Base-by-base conservation (phyloP, 2,888 invertebrate species). In the Cenopis cana region DNA sequence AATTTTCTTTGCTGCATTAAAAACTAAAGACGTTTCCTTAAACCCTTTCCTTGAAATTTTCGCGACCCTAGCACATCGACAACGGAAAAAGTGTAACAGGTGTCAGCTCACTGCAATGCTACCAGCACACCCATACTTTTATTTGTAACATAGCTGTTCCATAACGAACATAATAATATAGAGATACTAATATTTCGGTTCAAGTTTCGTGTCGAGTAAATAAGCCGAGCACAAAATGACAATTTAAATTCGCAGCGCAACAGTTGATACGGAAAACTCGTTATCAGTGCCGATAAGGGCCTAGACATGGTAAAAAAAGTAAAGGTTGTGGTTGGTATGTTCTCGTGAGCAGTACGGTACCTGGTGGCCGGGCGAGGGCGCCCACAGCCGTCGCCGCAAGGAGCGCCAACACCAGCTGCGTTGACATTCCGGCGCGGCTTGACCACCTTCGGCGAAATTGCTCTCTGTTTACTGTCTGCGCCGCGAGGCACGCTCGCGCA, bases 401-500 rank as follows among this genome's bases (percentile, higher is more conserved):
- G 60, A 87, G 68, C 12, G 73, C 72, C 73, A 88, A 72, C 67
- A 81, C 78, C 73, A 80, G 74, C 73, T 86, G 75, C 81, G 85
- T 82, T 75, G 86, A 82, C 91, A 90, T 91, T 80, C 78, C 79
- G 82, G 57, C 57, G 62, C 73, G 69, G 73, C 76, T 75, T 74
- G 73, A 72, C 68, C 55, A 78, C 79, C 74, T 78, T 72, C 78
- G 76, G 77, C 77, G 77, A 76, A 77, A 77, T 77, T 76, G 78
- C 75, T 78, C 79, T 82, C 79, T 88, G 88, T 88, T 86, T 87
- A 88, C 86, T 81, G 82, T 75, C 76, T 77, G 74, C 75, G 71
- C 67, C 73, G 74, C 66, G 73, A 73, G 74, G 69, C 73, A 74
- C 76, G 78, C 79, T 73, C 80, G 85, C 87, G 89, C 89, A 87